phyloP scores from a whole-genome alignment of 2,888 invertebrate species.

The Mythimna loreyi region DNA sequence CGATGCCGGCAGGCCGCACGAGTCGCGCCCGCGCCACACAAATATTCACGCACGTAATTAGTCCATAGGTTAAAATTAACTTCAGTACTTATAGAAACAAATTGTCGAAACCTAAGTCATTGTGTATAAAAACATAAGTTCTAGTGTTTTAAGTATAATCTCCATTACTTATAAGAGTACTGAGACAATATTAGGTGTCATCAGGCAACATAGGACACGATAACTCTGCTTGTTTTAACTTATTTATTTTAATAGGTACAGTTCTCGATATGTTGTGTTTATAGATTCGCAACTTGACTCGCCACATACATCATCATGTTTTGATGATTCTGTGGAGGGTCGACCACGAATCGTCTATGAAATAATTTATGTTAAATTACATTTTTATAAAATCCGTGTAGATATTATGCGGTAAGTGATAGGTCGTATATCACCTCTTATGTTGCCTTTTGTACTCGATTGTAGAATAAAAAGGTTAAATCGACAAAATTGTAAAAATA shows the following conservation, averaged over 20 bases:
- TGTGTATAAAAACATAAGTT: conserved; percentile 90
- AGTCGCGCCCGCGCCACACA: conserved; percentile 72
- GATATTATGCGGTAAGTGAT: conserved; percentile 82
- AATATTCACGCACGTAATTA: conserved; percentile 86
- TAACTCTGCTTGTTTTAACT: conserved; percentile 84
- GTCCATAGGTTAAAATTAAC: conserved; percentile 85
- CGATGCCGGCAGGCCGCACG: conserved; percentile 65
- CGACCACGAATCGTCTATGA: conserved; percentile 72
- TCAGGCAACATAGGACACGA: conserved; percentile 86
- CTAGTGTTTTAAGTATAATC: conserved; percentile 88
- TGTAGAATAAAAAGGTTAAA: conserved; percentile 85
- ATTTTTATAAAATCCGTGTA: conserved; percentile 82
- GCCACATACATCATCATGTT: conserved; percentile 61
- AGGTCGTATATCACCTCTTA: conserved; percentile 81
- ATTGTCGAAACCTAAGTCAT: conserved; percentile 91
- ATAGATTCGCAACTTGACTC: conserved; percentile 67
- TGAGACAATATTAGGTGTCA: conserved; percentile 85
- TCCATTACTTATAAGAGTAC: conserved; percentile 89
- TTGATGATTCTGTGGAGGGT: conserved; percentile 63
- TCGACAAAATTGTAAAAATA: conserved; percentile 90
- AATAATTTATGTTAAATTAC: conserved; percentile 85
- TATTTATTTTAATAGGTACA: conserved; percentile 86
- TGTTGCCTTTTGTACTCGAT: conserved; percentile 86
- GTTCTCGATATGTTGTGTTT: conserved; percentile 70
- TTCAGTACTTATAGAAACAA: conserved; percentile 90